These are phyloP conservation scores for Coelopa pilipes DNA, from an alignment of 2,888 invertebrate genomes.

Conservation along the genomic window DNA sequence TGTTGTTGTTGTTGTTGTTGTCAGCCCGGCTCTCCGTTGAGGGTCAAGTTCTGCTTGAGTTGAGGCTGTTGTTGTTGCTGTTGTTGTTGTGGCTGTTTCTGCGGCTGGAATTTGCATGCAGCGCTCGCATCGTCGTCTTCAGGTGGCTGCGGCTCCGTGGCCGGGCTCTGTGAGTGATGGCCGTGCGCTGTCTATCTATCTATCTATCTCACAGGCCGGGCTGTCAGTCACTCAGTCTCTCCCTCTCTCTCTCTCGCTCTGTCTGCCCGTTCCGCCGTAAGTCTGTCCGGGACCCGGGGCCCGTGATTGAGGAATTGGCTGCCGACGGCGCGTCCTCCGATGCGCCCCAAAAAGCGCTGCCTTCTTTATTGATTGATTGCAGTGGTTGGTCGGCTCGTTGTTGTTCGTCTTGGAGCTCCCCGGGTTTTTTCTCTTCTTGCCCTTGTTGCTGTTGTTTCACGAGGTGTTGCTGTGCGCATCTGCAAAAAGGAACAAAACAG, in stretches of 20 bases:
- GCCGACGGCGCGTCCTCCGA: background rate
- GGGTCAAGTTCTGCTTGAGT: conserved; percentile 18
- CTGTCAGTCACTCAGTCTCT: conserved; percentile 9
- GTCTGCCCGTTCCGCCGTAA: background rate
- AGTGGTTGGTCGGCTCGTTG: background rate
- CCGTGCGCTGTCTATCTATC: conserved; percentile 23
- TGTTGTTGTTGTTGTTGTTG: conserved; percentile 17
- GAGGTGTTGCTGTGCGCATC: conserved; percentile 1
- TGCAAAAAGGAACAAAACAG: conserved; percentile 6
- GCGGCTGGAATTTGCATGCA: conserved; percentile 25
- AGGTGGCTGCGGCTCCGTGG: conserved; percentile 16
- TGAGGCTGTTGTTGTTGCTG: conserved; percentile 8
- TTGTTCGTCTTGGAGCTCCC: background rate
- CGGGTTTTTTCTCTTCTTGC: background rate
- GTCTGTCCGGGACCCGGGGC: background rate
- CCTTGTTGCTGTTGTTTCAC: background rate
- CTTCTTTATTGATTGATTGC: conserved; percentile 30
- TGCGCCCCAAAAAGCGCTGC: background rate
- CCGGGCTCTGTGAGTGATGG: conserved; percentile 26
- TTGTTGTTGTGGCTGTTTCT: conserved; percentile 1
- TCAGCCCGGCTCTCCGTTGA: background rate
- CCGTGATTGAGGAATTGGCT: conserved; percentile 26
- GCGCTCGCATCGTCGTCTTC: conserved; percentile 24
- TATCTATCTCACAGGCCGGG: conserved; percentile 12
- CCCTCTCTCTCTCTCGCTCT: background rate